Evolutionary conservation across 2,113 vertebrate species (phyloP), one percentile per base, ranked within the genome.

Genomic region (Ctenomys sociabilis): DNA sequence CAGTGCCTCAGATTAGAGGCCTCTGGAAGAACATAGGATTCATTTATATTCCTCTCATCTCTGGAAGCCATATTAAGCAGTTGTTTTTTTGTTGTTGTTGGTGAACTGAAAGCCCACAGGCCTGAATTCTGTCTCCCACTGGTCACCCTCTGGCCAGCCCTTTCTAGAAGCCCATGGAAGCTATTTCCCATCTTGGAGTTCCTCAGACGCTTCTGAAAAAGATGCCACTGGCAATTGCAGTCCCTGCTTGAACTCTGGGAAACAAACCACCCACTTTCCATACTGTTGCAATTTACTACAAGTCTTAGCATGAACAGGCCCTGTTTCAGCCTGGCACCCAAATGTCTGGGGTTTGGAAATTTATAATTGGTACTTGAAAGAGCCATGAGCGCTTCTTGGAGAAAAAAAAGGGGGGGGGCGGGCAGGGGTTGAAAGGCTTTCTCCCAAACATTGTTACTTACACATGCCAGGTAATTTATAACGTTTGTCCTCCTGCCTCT

Each of bases 271-370:
- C 96, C 32, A 94, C 95, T 97, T 95, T 96, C 97, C 68, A 14
- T 87, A 95, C 89, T 93, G 86, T 96, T 97, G 95, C 97, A 94
- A 93, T 97, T 97, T 96, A 91, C 97, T 97, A 81, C 98, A 98
- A 97, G 98, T 98, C 97, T 96, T 95, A 97, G 98, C 98, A 97
- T 0, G 97, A 98, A 93, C 96, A 92, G 94, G 92, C 97, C 92
- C 97, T 97, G 95, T 94, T 95, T 97, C 95, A 97, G 97, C 96
- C 70, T 97, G 98, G 97, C 97, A 97, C 94, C 78, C 96, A 96
- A 77, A 90, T 92, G 97, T 97, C 97, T 97, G 93, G 94, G 78
- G 81, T 97, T 97, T 97, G 95, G 92, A 97, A 93, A 97, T 97
- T 97, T 97, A 97, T 97, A 97, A 97, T 94, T 97, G 97, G 96